These are phyloP conservation scores for Abrostola triplasia DNA, from an alignment of 2,888 invertebrate genomes.

Conservation along the genomic window DNA sequence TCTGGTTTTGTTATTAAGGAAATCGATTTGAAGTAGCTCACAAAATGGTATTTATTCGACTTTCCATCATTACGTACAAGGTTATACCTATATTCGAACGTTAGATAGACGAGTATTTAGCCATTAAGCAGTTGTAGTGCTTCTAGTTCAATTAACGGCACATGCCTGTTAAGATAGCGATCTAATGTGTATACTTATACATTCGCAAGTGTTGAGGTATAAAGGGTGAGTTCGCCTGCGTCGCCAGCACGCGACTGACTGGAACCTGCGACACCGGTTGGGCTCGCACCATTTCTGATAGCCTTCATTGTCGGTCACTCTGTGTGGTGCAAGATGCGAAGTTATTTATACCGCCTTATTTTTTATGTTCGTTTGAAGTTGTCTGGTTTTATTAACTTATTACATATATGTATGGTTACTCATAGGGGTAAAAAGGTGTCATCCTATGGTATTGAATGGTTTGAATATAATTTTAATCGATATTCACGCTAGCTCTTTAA, in stretches of 20 bases:
- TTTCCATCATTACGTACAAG: slow-evolving; percentile 14
- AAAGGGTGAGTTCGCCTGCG: slow-evolving; percentile 56
- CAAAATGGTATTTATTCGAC: slow-evolving; percentile 9
- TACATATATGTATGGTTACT: background rate
- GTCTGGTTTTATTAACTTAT: background rate
- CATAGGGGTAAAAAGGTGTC: background rate
- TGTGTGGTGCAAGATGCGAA: slow-evolving; percentile 59
- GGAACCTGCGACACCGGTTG: slow-evolving; percentile 70
- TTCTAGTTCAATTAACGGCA: slow-evolving; percentile 61
- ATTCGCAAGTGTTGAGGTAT: slow-evolving; percentile 62
- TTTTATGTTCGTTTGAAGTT: slow-evolving; percentile 2
- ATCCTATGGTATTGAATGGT: background rate
- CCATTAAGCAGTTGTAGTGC: slow-evolving; percentile 57
- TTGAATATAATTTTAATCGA: no score
- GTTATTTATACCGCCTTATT: slow-evolving; percentile 36
- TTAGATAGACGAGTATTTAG: slow-evolving; percentile 33
- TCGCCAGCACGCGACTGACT: slow-evolving; percentile 62
- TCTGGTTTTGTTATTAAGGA: background rate
- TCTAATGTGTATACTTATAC: slow-evolving; percentile 49
- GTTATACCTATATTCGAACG: slow-evolving; percentile 21
- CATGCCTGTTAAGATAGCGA: slow-evolving; percentile 53
- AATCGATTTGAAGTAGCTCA: slow-evolving; percentile 3
- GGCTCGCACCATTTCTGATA: slow-evolving; percentile 71
- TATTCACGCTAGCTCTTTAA: no score
- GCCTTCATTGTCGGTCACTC: slow-evolving; percentile 69